These are phyloP conservation scores for Brenthis daphne DNA, from an alignment of 2,888 invertebrate genomes.

Conservation along the genomic window DNA sequence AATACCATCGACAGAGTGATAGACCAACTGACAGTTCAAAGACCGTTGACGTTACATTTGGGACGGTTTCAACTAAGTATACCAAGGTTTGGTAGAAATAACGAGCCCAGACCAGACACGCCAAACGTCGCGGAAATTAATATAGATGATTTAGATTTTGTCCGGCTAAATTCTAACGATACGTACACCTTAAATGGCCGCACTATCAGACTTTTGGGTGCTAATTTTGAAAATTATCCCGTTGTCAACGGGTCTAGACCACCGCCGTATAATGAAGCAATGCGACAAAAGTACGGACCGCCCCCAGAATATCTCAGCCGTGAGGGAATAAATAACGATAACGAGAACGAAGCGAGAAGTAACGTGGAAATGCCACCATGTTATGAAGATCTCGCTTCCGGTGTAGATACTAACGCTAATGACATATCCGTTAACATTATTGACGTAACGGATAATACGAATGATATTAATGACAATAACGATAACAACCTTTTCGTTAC, in stretches of 20 bases:
- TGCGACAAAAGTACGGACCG: constrained; percentile 72
- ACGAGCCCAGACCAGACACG: constrained; percentile 59
- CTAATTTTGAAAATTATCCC: constrained; percentile 66
- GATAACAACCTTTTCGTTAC: constrained; percentile 14
- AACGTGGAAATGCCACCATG: constrained; percentile 72
- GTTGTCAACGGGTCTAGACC: constrained; percentile 51
- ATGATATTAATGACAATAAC: constrained; percentile 10
- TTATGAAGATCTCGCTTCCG: constrained; percentile 62
- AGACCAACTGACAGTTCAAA: constrained; percentile 47
- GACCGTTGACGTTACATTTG: constrained; percentile 61
- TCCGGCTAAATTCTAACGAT: constrained; percentile 59
- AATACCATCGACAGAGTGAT: constrained; percentile 59
- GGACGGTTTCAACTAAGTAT: constrained; percentile 68
- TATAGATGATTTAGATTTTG: constrained; percentile 64
- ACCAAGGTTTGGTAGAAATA: constrained; percentile 56
- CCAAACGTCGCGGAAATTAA: constrained; percentile 68
- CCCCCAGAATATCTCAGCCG: constrained; percentile 71
- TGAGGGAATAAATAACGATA: constrained; percentile 49
- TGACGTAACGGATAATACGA: constrained; percentile 10
- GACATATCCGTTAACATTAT: constrained; percentile 20
- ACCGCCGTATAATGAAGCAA: constrained; percentile 70
- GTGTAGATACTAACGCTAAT: constrained; percentile 40
- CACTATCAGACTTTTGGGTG: constrained; percentile 70
- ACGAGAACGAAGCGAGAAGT: constrained; percentile 58
- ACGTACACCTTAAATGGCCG: constrained; percentile 74